Conservation (phyloP, 37 sponge, comb jelly and placozoan species). For the Eunapius fragilis region DNA sequence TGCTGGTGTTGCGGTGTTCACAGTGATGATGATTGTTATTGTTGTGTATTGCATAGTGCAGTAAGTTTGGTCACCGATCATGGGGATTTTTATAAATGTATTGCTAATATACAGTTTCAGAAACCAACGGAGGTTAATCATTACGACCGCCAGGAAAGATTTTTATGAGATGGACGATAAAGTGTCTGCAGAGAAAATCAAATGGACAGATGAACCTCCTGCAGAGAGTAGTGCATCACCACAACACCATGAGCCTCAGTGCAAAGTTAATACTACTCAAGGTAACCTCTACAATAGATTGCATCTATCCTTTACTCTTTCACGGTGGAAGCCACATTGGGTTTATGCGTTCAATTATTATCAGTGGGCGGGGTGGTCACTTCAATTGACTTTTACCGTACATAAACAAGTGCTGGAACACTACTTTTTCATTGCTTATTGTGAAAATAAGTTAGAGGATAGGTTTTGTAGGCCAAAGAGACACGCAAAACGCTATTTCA, state of each 20-base stretch:
- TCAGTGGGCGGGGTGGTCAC: no score
- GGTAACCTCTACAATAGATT: not conserved
- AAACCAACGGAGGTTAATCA: not conserved
- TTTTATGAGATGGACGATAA: not conserved
- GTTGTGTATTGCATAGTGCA: not conserved
- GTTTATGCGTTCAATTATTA: no score
- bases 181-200: not conserved
- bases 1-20: not conserved
- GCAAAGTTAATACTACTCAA: not conserved
- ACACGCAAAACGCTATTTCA: no score
- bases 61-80: not conserved
- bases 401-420: no score
- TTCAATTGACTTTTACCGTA: no score
- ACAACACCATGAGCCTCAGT: not conserved
- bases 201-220: not conserved
- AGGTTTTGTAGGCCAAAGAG: no score
- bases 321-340: no score
- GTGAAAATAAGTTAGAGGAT: no score
- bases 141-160: not conserved
- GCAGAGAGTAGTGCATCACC: not conserved
- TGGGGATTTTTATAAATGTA: not conserved
- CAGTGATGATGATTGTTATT: not conserved
- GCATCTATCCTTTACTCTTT: not conserved
- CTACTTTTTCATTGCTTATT: no score
- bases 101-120: not conserved